Base-by-base conservation (phyloP, 2,113 vertebrate species). In the Boleophthalmus pectinirostris region DNA sequence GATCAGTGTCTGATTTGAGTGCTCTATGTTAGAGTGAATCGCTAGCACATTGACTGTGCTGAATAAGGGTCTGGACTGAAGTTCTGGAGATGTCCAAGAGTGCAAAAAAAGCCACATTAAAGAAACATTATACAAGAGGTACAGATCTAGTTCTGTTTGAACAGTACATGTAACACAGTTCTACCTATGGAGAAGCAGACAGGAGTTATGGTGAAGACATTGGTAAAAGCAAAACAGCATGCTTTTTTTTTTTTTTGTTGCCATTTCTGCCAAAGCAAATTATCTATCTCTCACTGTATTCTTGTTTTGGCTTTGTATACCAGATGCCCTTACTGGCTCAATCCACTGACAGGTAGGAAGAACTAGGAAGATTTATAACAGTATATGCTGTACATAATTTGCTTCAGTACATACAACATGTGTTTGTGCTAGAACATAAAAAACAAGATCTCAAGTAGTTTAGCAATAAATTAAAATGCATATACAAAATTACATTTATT, bases 11-110 rank as follows among this genome's bases (percentile, higher is more conserved):
- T 80, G 72, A 93, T 89, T 84, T 90, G 87, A 83, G 92, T 97
- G 94, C 97, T 99, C 97, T 99, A 99, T 94, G 95, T 99, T 99
- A 99, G 98, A 99, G 97, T 97, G 93, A 93, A 73, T 95, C 84
- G 80, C 92, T 79, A 88, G 97, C 96, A 96, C 96, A 66, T 95
- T 96, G 92, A 82, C 79, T 76, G 96, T 98, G 98, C 96, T 96
- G 35, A 84, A 81, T 70, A 65, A 57, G 72, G 80, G 69, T 69
- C 69, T 72, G 69, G 70, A 58, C 29, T 73, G 74, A 53, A 76
- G 68, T 68, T 81, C 46, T 66, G 9, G 64, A 58, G 56, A 15
- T 25, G 23, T 58, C 13, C 56, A 58, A 14, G 23, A 79, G 73
- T 72, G 69, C 60, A 69, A 71, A 73, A 63, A 43, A 77, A 64